Evolutionary conservation across 2,113 vertebrate species (phyloP), one percentile per base, ranked within the genome.

Genomic region (Rhagologus leucostigma): DNA sequence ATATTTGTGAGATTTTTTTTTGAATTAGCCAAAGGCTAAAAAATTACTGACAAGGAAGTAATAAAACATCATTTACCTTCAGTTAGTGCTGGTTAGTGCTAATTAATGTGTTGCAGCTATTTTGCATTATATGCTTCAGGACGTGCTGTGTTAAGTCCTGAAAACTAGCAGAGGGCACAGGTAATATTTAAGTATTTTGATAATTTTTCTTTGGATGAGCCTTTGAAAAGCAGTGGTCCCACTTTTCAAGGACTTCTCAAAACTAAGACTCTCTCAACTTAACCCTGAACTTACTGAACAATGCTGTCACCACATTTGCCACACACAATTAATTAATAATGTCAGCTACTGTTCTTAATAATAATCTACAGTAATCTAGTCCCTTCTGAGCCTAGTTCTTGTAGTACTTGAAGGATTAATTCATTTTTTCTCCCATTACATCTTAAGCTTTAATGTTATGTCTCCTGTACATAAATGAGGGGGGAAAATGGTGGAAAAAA

Each of bases 401-500:
- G 16, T 47, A 67, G 33, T 22, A 64, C 24, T 74, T 77, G n/a
- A 67, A 42, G 49, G 14, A 88, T 64, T 44, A 24, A 68, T 56
- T 60, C 0, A 24, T 64, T 68, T 78, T 39, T 7, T 68, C 41
- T 83, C 37, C 13, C 26, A 76, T 49, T 73, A 68, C 87, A 90
- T 75, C 9, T 39, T 14, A 53, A 82, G 32, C 4, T 62, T 68
- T 59, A 55, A 56, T 22, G 9, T 68, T 68, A 6, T 44, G 24
- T 32, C 29, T 82, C 9, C 37, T 64, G 37, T 16, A 56, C 3
- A 10, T 27, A 84, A 35, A 18, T 3, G 10, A 5, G 5, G 13
- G 12, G 15, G 1, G 3, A 9, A 4, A 8, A 44, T 10, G 4
- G 7, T 2, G 5, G 9, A 3, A 3, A 6, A 16, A 60, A 53